Percentiles rank a stretch among this genome's conserved stretches.
Evolutionary conservation across 2,888 invertebrate genomes (phyloP).

Genomic region (Helleia helle): DNA sequence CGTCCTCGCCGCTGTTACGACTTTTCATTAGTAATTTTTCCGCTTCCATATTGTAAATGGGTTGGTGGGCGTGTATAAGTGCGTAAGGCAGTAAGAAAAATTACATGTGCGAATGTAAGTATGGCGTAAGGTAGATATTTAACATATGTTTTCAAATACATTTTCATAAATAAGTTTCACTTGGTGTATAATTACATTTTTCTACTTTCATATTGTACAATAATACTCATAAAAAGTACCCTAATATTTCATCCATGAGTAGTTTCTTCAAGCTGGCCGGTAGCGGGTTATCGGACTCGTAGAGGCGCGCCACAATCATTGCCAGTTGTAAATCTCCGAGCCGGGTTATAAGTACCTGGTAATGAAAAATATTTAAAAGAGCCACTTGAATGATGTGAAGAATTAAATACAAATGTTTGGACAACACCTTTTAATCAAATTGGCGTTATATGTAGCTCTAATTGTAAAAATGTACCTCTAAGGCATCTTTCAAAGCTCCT

Average conservation of each 20-base stretch:
- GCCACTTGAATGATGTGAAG: background rate
- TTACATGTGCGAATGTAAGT: too few species aligned
- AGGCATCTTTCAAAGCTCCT: slow-evolving; percentile 94
- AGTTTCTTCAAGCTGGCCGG: slow-evolving; percentile 82
- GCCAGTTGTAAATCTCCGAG: slow-evolving; percentile 96
- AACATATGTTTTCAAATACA: too few species aligned
- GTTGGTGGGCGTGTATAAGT: too few species aligned
- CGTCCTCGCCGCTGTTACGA: slow-evolving; percentile 72
- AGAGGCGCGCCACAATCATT: slow-evolving; percentile 92
- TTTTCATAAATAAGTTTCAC: too few species aligned
- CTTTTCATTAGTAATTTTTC: too few species aligned
- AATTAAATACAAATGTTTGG: background rate
- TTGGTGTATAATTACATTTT: too few species aligned
- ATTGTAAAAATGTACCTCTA: slow-evolving; percentile 79
- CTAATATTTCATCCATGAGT: slow-evolving; percentile 85
- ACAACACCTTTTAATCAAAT: too few species aligned
- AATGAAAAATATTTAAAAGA: slow-evolving; percentile 12
- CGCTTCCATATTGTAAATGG: too few species aligned
- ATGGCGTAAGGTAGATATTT: too few species aligned
- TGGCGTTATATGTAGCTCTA: background rate
- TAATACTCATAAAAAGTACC: too few species aligned
- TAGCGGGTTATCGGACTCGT: slow-evolving; percentile 85
- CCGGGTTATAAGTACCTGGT: slow-evolving; percentile 88
- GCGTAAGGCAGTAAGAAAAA: too few species aligned
- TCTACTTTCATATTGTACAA: too few species aligned